Evolutionary conservation across 2,113 vertebrate species (phyloP).

Genomic region (Egretta garzetta): DNA sequence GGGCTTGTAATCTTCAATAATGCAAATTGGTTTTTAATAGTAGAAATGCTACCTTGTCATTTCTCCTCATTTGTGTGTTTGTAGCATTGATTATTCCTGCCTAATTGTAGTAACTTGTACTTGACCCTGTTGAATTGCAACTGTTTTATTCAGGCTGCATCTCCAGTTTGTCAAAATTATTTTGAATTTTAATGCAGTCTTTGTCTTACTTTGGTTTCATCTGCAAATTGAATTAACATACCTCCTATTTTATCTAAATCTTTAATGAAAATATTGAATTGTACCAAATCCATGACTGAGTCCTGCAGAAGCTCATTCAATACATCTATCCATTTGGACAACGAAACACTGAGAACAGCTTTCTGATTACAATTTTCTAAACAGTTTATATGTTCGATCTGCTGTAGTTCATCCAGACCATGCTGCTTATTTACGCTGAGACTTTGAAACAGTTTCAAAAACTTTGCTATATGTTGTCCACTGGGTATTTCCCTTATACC

Average conservation of each 20-base stretch:
- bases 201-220: background rate
- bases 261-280: conserved; percentile 36
- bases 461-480: background rate
- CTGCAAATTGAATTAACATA: background rate
- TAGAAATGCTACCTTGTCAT: background rate
- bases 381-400: background rate
- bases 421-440: background rate
- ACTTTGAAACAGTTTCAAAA: background rate
- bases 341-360: background rate
- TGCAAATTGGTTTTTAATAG: background rate
- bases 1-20: background rate
- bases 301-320: background rate
- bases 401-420: background rate
- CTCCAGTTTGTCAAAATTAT: background rate
- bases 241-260: background rate
- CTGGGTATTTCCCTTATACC: background rate
- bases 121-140: conserved; percentile 16
- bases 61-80: background rate
- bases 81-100: conserved; percentile 5
- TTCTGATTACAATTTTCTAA: background rate
- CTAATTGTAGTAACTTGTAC: conserved; percentile 2
- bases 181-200: conserved; percentile 22
- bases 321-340: background rate
- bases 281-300: background rate
- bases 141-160: background rate